Conservation (phyloP, 2,797 vertebrate genomes). For the Champsocephalus esox region DNA sequence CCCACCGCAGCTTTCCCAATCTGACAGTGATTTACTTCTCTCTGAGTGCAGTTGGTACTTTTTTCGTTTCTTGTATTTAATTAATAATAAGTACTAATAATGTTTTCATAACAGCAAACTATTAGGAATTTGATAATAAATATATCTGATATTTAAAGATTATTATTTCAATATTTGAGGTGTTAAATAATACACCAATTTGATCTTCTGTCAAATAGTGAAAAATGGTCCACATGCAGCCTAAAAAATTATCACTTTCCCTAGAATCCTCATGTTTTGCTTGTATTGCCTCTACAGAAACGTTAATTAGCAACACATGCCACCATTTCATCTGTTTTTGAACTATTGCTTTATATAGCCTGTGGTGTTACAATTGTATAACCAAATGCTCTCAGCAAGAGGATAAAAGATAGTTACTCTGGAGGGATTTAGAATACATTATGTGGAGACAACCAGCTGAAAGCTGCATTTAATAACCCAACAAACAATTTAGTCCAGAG, state of each 20-base stretch:
- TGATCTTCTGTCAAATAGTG: conserved; percentile 45
- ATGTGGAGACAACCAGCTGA: conserved; percentile 75
- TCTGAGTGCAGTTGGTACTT: conserved; percentile 19
- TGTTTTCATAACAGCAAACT: conserved; percentile 27
- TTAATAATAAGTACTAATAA: conserved; percentile 31
- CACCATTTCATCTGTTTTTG: conserved; percentile 74
- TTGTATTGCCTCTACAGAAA: conserved; percentile 61
- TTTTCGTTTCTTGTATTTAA: conserved; percentile 31
- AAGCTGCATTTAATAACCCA: conserved; percentile 76
- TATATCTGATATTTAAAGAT: conserved; percentile 33
- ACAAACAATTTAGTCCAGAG: conserved; percentile 73
- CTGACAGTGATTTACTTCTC: conserved; percentile 56
- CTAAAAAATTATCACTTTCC: conserved; percentile 57
- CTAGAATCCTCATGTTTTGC: conserved; percentile 56
- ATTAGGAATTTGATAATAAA: conserved; percentile 29
- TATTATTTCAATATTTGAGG: conserved; percentile 52
- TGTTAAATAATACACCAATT: conserved; percentile 53
- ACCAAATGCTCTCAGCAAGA: conserved; percentile 76
- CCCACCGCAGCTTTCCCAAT: conserved; percentile 64
- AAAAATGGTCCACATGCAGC: conserved; percentile 29
- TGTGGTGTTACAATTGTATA: conserved; percentile 78
- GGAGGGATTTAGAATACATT: conserved; percentile 81
- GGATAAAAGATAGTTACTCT: conserved; percentile 78
- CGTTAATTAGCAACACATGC: conserved; percentile 82
- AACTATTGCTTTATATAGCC: conserved; percentile 80